Conservation (phyloP, 2,888 invertebrate genomes). For the Meandrusa payeni region DNA sequence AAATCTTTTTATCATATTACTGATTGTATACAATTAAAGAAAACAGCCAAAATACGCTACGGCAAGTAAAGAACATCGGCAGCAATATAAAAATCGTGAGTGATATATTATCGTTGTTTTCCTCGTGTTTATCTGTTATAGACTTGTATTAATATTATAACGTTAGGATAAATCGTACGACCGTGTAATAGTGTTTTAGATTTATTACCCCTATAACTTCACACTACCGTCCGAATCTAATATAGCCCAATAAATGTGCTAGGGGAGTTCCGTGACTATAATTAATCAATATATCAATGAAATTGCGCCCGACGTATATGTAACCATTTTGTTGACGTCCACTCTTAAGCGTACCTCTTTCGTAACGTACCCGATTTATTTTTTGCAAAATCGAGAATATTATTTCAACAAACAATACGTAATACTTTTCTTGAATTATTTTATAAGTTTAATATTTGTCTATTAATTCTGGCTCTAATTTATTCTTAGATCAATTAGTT, state of each 20-base stretch:
- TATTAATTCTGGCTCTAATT: too few relatives aligned
- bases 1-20: too few relatives aligned
- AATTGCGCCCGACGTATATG: constrained; percentile 3
- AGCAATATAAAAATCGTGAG: too few relatives aligned
- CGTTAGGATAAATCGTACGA: constrained; percentile 8
- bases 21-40: too few relatives aligned
- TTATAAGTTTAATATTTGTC: too few relatives aligned
- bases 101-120: background rate
- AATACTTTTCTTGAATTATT: too few relatives aligned
- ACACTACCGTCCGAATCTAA: constrained; percentile 4
- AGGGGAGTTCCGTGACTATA: constrained; percentile 8
- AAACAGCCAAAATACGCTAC: too few relatives aligned
- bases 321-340: constrained; percentile 5
- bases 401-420: too few relatives aligned
- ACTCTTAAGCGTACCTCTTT: background rate
- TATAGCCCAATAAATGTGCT: constrained; percentile 10
- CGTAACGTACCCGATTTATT: too few relatives aligned
- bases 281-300: constrained; percentile 18
- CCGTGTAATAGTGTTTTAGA: constrained; percentile 13
- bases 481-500: too few relatives aligned
- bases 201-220: constrained; percentile 11
- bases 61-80: too few relatives aligned
- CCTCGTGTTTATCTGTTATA: background rate
- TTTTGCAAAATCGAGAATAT: too few relatives aligned
- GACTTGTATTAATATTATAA: background rate